A percentile compares a stretch with the other conserved stretches of the same genome.
These are phyloP conservation scores for Neogale vison DNA, from an alignment of 2,113 vertebrate species.

Conservation along the genomic window DNA sequence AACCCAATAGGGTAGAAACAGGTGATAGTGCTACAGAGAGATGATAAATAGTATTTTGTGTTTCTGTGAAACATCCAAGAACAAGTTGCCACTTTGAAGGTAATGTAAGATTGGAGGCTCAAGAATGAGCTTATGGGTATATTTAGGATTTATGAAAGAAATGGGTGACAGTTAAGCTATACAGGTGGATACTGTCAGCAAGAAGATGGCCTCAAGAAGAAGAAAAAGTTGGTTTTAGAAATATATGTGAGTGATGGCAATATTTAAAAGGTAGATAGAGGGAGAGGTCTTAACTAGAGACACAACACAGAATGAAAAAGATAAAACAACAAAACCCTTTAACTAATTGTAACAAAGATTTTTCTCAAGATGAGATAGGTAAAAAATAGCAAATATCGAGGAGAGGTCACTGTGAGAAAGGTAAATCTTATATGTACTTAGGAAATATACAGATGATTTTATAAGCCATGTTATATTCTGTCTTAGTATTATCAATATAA, in stretches of 20 bases:
- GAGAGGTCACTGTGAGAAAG: neutral
- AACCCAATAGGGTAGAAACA: neutral
- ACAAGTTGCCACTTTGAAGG: neutral
- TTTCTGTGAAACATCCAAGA: neutral
- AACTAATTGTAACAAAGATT: neutral
- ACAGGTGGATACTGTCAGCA: neutral
- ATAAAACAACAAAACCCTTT: neutral
- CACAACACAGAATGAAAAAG: neutral
- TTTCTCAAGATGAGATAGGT: neutral
- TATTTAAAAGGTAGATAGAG: neutral
- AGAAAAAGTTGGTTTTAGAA: neutral
- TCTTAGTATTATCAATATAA: neutral
- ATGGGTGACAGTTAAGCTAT: neutral
- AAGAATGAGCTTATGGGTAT: neutral
- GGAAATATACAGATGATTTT: neutral
- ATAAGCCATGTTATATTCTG: neutral
- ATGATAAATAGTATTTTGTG: neutral
- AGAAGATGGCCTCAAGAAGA: neutral
- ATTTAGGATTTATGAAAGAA: neutral
- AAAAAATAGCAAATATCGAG: neutral
- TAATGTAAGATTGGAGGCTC: neutral
- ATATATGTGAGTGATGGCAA: neutral
- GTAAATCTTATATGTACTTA: neutral
- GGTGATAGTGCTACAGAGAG: neutral
- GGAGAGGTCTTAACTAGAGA: neutral